Percentiles rank a stretch among this genome's conserved stretches.
These are phyloP conservation scores for Anoura caudifer DNA, from an alignment of 2,113 vertebrate species.

Conservation along the genomic window DNA sequence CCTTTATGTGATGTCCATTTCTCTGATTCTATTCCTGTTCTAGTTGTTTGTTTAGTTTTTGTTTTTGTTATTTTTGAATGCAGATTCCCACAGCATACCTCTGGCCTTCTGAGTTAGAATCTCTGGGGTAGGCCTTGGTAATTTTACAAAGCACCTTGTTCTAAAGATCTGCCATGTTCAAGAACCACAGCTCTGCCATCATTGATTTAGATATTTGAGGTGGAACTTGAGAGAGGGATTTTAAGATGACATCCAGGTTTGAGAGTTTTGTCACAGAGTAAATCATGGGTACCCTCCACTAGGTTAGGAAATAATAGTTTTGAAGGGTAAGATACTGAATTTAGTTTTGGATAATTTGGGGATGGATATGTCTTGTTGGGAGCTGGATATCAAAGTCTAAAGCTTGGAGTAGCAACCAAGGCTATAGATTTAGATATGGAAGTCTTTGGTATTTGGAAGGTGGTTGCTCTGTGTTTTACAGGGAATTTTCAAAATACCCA, in stretches of 20 bases:
- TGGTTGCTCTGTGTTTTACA: background rate
- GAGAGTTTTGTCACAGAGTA: background rate
- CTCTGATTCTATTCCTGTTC: too few relatives aligned
- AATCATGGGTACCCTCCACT: background rate
- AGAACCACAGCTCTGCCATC: background rate
- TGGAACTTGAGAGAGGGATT: background rate
- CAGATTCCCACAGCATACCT: background rate
- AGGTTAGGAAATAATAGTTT: background rate
- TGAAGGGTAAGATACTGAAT: background rate
- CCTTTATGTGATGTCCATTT: too few relatives aligned
- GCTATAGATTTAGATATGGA: background rate
- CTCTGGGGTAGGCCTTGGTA: background rate
- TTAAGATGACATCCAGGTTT: background rate
- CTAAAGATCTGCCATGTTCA: background rate
- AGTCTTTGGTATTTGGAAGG: background rate
- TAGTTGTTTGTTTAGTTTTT: too few relatives aligned
- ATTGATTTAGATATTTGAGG: constrained; percentile 1
- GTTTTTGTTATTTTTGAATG: background rate
- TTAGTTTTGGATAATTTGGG: background rate
- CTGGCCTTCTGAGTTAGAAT: background rate
- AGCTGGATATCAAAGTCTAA: background rate
- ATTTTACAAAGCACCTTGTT: background rate
- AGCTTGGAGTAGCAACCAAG: background rate
- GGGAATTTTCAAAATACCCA: background rate
- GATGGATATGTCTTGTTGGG: background rate